Evolutionary conservation across 2,113 vertebrate species (phyloP).

Genomic region (Gambusia holbrooki): DNA sequence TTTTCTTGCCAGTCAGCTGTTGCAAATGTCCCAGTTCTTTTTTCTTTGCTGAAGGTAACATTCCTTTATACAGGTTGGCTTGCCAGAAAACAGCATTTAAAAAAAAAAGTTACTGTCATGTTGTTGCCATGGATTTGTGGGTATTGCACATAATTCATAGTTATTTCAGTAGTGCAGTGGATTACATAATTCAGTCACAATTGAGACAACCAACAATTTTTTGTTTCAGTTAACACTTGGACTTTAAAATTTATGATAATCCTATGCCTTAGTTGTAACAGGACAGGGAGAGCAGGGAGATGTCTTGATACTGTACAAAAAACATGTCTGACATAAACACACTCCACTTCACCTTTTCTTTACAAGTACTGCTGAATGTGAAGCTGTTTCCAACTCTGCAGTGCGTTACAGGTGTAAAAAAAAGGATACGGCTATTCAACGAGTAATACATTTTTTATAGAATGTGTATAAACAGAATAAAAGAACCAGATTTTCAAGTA

Average conservation of each 20-base stretch:
- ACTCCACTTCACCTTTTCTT: not conserved
- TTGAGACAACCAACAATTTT: slow-evolving; percentile 22
- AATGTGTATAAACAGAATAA: not conserved
- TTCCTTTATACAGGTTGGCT: slow-evolving; percentile 37
- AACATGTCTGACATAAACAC: slow-evolving; percentile 10
- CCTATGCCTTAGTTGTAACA: slow-evolving; percentile 4
- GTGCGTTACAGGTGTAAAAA: not conserved
- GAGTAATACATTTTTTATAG: not conserved
- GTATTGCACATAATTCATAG: slow-evolving; percentile 35
- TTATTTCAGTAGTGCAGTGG: slow-evolving; percentile 12
- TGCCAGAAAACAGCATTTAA: slow-evolving; percentile 32
- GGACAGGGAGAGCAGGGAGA: slow-evolving; percentile 1
- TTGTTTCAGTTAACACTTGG: slow-evolving; percentile 1
- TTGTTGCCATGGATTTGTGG: slow-evolving; percentile 29
- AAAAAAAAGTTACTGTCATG: not conserved
- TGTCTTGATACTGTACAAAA: slow-evolving; percentile 13
- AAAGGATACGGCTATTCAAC: not conserved
- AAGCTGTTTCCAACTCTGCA: not conserved
- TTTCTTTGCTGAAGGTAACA: slow-evolving; percentile 37
- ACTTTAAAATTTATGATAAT: not conserved
- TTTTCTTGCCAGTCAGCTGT: slow-evolving; percentile 17
- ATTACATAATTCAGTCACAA: slow-evolving; percentile 23
- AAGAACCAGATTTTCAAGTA: not conserved
- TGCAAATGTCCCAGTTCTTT: slow-evolving; percentile 22
- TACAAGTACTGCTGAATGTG: not conserved